Evolutionary conservation across 1,140 invertebrate species (phyloP), one percentile per base, ranked within the genome.

Genomic region (Scaptodrosophila lebanonensis): DNA sequence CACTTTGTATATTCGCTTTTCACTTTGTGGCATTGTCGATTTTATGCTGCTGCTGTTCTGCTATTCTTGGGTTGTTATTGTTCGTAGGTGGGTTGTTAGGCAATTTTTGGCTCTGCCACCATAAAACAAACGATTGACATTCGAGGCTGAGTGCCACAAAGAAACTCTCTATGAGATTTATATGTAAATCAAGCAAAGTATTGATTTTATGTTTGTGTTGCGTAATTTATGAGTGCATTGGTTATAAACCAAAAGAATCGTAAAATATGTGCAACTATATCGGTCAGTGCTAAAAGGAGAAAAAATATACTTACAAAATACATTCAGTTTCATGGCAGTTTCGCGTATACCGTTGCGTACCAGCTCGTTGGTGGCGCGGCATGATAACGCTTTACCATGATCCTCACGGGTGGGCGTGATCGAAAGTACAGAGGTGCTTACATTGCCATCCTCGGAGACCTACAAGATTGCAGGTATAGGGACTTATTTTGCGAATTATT

Each of bases 361-460:
- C 29, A 91, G 89, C 0, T 90, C 87, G 87, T 97, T 96, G 57
- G 94, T 93, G 0, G 95, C 95, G 59, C 93, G 90, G 82, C 95
- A 97, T 20, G 91, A 92, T 8, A 97, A 88, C 18, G 91, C 87
- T 82, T 93, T 92, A 9, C 92, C 93, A 83, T 96, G 93, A 87
- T 97, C 93, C 27, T 90, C 88, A 73, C 93, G 89, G 0, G 90
- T 91, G 1, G 95, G 94, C 3, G 90, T 91, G 84, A 96, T 93
- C 8, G 90, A 89, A 5, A 96, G 87, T 39, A 90, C 91, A 2
- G 94, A 96, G 11, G 90, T 91, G 18, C 94, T 96, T 51, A 93
- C 90, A 84, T 97, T 96, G 1, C 93, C 93, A 83, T 94, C 93
- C 29, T 90, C 89, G 0, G 93, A 92, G 39, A 92, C 90, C 94